Conservation (phyloP, 2,113 vertebrate species). For the Noctilio leporinus region DNA sequence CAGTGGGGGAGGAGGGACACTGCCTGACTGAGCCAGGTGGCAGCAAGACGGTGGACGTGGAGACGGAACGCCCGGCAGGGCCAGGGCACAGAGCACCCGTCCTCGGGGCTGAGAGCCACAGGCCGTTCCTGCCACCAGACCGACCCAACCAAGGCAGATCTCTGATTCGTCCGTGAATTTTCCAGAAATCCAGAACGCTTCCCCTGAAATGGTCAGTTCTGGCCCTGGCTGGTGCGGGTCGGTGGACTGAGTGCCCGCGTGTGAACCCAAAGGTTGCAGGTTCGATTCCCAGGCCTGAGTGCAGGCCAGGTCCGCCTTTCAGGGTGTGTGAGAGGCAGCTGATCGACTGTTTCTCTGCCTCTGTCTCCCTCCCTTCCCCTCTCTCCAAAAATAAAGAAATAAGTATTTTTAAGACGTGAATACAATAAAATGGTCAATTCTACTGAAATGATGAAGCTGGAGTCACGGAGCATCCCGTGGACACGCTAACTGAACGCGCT, state of each 20-base stretch:
- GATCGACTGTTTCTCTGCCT: too few species aligned
- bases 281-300: too few species aligned
- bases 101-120: not conserved
- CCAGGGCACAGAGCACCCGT: too few species aligned
- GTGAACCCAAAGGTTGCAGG: too few species aligned
- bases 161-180: slow-evolving; percentile 10
- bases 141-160: not conserved
- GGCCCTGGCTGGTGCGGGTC: too few species aligned
- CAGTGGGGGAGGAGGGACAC: too few species aligned
- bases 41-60: not conserved
- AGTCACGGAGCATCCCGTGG: not conserved
- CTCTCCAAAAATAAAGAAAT: too few species aligned
- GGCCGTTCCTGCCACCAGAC: not conserved
- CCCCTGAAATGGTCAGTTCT: not conserved
- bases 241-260: too few species aligned
- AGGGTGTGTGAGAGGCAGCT: too few species aligned
- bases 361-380: too few species aligned
- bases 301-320: too few species aligned
- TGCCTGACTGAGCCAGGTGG: not conserved
- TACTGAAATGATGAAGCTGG: not conserved
- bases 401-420: too few species aligned
- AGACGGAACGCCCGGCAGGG: not conserved
- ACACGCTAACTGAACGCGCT: not conserved
- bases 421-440: not conserved
- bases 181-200: not conserved